Evolutionary conservation across 2,113 vertebrate genomes (phyloP).

Genomic region (Prolemur simus): DNA sequence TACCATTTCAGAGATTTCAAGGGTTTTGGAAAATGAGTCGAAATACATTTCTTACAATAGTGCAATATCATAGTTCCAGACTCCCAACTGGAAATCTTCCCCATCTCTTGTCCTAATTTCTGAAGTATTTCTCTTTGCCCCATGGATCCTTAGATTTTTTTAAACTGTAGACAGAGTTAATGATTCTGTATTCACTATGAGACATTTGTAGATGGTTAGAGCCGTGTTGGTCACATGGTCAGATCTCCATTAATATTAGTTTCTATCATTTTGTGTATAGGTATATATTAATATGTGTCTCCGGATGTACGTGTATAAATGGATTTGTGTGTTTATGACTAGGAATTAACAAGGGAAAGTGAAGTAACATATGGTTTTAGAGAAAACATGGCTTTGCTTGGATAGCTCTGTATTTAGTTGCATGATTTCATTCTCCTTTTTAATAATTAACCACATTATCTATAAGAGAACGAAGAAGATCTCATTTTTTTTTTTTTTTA

Average conservation of each 20-base stretch:
- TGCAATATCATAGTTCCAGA: neutral
- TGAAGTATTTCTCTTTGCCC: neutral
- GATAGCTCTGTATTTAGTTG: conserved; percentile 42
- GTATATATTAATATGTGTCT: neutral
- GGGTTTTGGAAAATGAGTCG: no score
- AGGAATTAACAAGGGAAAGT: neutral
- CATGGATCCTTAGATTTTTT: neutral
- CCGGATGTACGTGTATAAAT: neutral
- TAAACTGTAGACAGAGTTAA: neutral
- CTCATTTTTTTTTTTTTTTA: conserved; percentile 52
- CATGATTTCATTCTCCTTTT: conserved; percentile 38
- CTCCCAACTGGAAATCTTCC: neutral
- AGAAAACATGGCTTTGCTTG: neutral
- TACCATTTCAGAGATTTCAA: neutral
- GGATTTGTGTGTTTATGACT: neutral
- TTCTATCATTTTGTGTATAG: neutral
- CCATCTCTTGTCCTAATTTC: neutral
- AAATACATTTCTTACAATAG: neutral
- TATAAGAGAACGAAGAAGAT: conserved; percentile 27
- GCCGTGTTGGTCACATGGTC: neutral
- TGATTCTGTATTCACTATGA: neutral
- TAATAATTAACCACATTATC: conserved; percentile 66
- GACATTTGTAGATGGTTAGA: neutral
- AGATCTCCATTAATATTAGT: neutral
- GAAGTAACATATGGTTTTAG: neutral